Base-by-base conservation (phyloP, 1,140 invertebrate species). In the Matsumurasca onukii region DNA sequence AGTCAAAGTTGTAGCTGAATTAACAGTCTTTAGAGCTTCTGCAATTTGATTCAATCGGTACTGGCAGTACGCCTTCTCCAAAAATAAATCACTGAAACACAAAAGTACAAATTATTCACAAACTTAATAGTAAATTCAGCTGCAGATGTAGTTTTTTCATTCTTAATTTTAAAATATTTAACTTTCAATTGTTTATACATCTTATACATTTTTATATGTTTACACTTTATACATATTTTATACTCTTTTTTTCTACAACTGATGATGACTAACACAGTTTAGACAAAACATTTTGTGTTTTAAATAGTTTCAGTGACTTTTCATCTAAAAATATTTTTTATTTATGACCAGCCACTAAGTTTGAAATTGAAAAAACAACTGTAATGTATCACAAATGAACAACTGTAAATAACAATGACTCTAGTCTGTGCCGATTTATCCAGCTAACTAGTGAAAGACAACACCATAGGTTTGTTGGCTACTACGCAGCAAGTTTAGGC, bases 41-140 rank as follows among this genome's bases (percentile, higher is more conserved):
- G 87, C 80, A 9, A 92, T 89, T 76, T 89, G 85, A 78, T 98
- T 98, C 17, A 95, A 81, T 29, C 96, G 88, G 79, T 98, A 99
- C 71, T 95, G 88, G 78, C 92, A 91, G 75, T 99, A 98, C 0
- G 94, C 91, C 79, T 93, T 93, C 80, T 98, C 95, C 83, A 97
- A 98, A 17, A 86, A 81, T 39, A 97, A 78, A 73, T 86, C 80
- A 0, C 89, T 86, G 68, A 74, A 81, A 75, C 67, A 73, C 74
- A 73, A 69, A 70, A 64, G 49, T 12, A 12, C 22, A 39, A 39
- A 39, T 39, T 9, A 17, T 17, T 9, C 17, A 39, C 5, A 39
- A 9, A 39, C 34, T 9, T 39, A 9, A 39, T 39, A 9, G 34
- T 9, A 39, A n/a, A n/a, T n/a, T n/a, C n/a, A n/a, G n/a, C n/a